Base-by-base conservation (phyloP, 2,888 invertebrate species). In the Leptogaster cylindrica region DNA sequence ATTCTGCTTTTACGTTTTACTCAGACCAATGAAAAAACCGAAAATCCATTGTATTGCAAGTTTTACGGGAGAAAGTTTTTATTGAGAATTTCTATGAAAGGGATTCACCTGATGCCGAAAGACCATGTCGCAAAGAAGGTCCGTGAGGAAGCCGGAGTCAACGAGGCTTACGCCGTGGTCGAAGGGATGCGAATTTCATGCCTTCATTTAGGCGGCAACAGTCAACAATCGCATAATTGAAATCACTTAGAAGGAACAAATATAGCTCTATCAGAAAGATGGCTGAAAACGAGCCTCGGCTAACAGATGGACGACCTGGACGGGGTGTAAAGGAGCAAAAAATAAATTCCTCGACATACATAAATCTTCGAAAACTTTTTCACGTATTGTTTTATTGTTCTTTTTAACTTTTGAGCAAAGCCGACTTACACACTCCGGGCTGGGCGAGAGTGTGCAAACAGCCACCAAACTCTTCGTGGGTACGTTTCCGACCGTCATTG, bases 361-460 rank as follows among this genome's bases (percentile, higher is more conserved):
- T 66, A 66, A 66, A 66, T 66, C 66, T 66, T 66, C 23, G 2
- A 25, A 46, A 55, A 66, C 25, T 25, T 67, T 51, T 67, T 41
- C 63, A 39, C 51, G 61, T 48, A 67, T 67, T 67, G 67, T 67
- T 67, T 67, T 63, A 63, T 63, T 51, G 61, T 61, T 63, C 63
- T 67, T 67, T 63, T 61, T 44, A 55, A 52, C 66, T 66, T 66
- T 52, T 66, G 66, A 66, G 46, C 64, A 23, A 48, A 48, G 64
- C 33, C 64, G 64, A 64, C 48, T 63, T 48, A 14, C 41, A 44
- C 23, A 23, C 14, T 31, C n/a, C 25, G 39, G 28, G 44, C 20
- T 18, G 39, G 28, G 44, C 20, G n/a, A 18, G 7, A 61, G 44
- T 44, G 6, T 18, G 36, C 28, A 61, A 61, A 51, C 27, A 51